A percentile compares a stretch with the other conserved stretches of the same genome.
phyloP scores from a whole-genome alignment of 37 sponge, comb jelly and placozoan genomes.

The Diacarnus erythraeanus region DNA sequence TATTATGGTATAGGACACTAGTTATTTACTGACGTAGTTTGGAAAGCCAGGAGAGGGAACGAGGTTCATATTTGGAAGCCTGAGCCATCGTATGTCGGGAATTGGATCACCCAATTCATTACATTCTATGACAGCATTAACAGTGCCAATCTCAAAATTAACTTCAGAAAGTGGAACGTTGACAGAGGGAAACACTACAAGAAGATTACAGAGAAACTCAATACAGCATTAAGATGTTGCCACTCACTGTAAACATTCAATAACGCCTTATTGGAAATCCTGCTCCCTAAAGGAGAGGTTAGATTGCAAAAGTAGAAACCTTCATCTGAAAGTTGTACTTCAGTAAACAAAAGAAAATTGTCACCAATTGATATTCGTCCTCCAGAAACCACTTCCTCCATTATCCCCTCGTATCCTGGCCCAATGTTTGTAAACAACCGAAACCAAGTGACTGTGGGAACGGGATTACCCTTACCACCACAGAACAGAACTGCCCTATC shows the following conservation, averaged over 20 bases:
- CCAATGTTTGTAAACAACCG: not conserved
- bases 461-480: constrained; percentile 44
- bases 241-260: constrained; percentile 25
- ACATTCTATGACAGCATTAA: constrained; percentile 24
- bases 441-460: constrained; percentile 47
- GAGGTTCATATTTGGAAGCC: not conserved
- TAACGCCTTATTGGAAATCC: not conserved
- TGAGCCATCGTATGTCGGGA: constrained; percentile 25
- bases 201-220: not conserved
- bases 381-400: not conserved
- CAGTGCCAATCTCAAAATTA: not conserved
- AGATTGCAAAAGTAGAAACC: constrained; percentile 43
- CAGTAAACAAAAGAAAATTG: constrained; percentile 23
- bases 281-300: constrained; percentile 5
- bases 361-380: constrained; percentile 30
- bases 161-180: not conserved
- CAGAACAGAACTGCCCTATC: constrained; percentile 28
- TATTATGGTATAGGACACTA: not conserved
- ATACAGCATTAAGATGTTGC: not conserved
- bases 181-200: not conserved
- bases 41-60: not conserved
- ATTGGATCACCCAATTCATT: constrained; percentile 41
- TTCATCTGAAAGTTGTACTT: constrained; percentile 15
- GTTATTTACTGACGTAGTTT: not conserved
- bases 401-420: not conserved